Conservation (phyloP, 37 sponge, comb jelly and placozoan genomes). For the Tethya wilhelma region DNA sequence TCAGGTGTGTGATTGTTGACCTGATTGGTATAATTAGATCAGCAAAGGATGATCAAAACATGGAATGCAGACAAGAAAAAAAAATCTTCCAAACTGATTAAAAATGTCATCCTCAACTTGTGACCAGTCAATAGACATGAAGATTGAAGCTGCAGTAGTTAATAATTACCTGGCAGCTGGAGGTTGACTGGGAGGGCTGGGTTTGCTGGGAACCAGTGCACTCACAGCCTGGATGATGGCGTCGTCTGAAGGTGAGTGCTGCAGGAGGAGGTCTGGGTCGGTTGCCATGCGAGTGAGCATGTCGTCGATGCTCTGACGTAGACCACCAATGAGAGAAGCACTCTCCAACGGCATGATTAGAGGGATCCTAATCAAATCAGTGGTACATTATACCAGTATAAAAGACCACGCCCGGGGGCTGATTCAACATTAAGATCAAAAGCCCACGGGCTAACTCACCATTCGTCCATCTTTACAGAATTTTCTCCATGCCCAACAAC, state of each 20-base stretch:
- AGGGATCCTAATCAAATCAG: slow-evolving; percentile 58
- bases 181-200: slow-evolving; percentile 27
- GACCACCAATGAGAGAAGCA: slow-evolving; percentile 75
- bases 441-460: slow-evolving; percentile 1
- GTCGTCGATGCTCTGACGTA: slow-evolving; percentile 72
- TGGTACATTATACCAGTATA: background rate
- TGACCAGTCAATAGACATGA: too few species aligned
- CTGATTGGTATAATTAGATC: background rate
- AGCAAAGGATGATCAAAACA: background rate
- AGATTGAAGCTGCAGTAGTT: background rate
- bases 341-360: slow-evolving; percentile 51
- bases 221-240: slow-evolving; percentile 32
- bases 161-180: slow-evolving; percentile 13
- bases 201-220: slow-evolving; percentile 30
- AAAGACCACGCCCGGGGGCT: too few species aligned
- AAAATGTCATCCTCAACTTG: background rate
- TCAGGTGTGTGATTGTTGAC: too few species aligned
- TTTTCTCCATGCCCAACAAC: slow-evolving; percentile 39
- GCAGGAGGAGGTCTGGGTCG: slow-evolving; percentile 42
- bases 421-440: background rate
- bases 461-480: slow-evolving; percentile 44
- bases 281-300: slow-evolving; percentile 63
- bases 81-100: background rate
- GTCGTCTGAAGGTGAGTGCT: slow-evolving; percentile 33
- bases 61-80: too few species aligned